Evolutionary conservation across 1,140 invertebrate genomes (phyloP).

Genomic region (Nixonia krombeini): DNA sequence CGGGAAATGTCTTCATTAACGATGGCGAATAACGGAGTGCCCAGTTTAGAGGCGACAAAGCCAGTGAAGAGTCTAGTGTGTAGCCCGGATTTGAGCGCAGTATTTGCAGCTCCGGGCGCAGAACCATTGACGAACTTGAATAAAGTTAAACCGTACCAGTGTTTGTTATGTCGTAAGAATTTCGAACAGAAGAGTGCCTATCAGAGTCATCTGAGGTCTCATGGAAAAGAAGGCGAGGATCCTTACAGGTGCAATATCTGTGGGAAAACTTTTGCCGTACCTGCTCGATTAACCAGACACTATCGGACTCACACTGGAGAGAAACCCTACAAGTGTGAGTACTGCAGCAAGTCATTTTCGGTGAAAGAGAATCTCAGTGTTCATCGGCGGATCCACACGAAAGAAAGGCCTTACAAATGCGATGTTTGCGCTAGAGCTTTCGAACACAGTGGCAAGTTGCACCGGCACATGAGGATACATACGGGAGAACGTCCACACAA

Average conservation of each 20-base stretch:
- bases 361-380: constrained; percentile 94
- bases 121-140: constrained; percentile 9
- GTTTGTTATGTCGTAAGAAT: constrained; percentile 74
- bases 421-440: constrained; percentile 92
- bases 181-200: constrained; percentile 75
- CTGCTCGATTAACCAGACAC: constrained; percentile 90
- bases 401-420: constrained; percentile 88
- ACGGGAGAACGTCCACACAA: constrained; percentile 94
- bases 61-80: constrained; percentile 64
- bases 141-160: constrained; percentile 65
- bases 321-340: constrained; percentile 90
- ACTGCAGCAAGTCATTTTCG: constrained; percentile 92
- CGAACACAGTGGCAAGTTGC: constrained; percentile 92
- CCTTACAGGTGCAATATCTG: constrained; percentile 92
- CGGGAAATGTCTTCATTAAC: constrained; percentile 21
- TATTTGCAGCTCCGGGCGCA: constrained; percentile 39
- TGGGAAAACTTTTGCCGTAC: constrained; percentile 91
- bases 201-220: constrained; percentile 74
- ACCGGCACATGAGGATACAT: constrained; percentile 93
- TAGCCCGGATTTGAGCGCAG: constrained; percentile 59
- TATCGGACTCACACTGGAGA: constrained; percentile 92
- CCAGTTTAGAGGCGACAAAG: constrained; percentile 36
- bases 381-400: constrained; percentile 92
- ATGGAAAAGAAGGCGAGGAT: constrained; percentile 78
- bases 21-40: constrained; percentile 16